Evolutionary conservation across 2,888 invertebrate genomes (phyloP).

Genomic region (Listrodromus nycthemerus): DNA sequence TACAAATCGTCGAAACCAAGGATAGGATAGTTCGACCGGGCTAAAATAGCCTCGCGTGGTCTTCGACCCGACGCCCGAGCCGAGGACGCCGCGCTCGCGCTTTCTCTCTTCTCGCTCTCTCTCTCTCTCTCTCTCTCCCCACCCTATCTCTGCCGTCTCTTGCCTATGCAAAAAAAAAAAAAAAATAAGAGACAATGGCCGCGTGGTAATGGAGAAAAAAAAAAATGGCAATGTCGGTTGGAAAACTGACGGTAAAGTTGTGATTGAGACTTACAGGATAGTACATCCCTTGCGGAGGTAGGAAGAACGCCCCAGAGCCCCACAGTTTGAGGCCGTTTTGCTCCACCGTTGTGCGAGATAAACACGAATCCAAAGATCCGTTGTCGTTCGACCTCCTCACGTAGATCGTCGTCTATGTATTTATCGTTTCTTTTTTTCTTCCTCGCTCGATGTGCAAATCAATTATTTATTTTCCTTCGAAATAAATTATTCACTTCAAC

Average conservation of each 20-base stretch:
- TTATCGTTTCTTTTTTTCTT: neutral
- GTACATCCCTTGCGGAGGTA: constrained; percentile 98
- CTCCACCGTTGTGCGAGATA: constrained; percentile 82
- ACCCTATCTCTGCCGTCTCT: constrained; percentile 5
- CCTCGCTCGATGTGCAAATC: neutral
- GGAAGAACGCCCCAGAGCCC: constrained; percentile 98
- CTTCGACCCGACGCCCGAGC: constrained; percentile 69
- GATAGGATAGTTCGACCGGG: constrained; percentile 58
- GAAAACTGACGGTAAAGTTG: neutral
- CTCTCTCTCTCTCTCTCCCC: constrained; percentile 6
- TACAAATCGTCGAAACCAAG: constrained; percentile 14
- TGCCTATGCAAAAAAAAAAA: neutral
- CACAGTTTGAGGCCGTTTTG: constrained; percentile 97
- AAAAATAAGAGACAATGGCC: constrained; percentile 8
- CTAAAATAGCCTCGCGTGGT: constrained; percentile 70
- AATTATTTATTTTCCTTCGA: neutral
- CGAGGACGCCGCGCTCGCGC: constrained; percentile 65
- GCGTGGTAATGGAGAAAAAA: constrained; percentile 40
- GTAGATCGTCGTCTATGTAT: neutral
- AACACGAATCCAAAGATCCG: constrained; percentile 76
- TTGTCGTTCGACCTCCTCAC: constrained; percentile 68
- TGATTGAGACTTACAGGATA: constrained; percentile 92
- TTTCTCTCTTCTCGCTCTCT: constrained; percentile 12
- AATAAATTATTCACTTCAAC: neutral
- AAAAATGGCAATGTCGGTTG: neutral